Conservation (phyloP, 2,113 vertebrate species). For the Scopus umbretta region DNA sequence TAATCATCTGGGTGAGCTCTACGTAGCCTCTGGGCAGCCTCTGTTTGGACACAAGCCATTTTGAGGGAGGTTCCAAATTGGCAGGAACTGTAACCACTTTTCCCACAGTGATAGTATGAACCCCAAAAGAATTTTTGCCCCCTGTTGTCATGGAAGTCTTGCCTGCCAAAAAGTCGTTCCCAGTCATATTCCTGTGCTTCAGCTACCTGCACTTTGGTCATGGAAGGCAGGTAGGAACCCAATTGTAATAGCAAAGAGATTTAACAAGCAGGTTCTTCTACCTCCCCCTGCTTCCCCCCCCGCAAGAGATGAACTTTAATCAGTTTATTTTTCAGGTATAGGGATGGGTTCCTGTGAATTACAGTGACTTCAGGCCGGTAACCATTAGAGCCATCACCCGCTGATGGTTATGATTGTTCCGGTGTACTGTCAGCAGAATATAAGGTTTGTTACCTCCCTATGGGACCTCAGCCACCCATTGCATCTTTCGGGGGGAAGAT, state of each 20-base stretch:
- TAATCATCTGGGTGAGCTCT: not conserved
- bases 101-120: not conserved
- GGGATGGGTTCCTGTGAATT: not conserved
- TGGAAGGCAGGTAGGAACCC: not conserved
- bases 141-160: not conserved
- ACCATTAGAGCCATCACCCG: not conserved
- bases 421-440: not conserved
- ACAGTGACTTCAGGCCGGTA: not conserved
- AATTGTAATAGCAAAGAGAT: not conserved
- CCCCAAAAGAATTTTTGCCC: not conserved
- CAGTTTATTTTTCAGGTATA: not conserved
- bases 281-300: too few relatives aligned
- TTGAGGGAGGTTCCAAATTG: not conserved
- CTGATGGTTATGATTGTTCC: not conserved
- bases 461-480: not conserved
- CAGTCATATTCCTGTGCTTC: not conserved
- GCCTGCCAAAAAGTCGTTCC: not conserved
- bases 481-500: not conserved
- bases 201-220: not conserved
- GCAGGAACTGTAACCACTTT: not conserved
- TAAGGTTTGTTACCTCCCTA: not conserved
- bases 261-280: not conserved
- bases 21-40: not conserved
- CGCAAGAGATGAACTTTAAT: not conserved
- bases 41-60: not conserved